A percentile compares a stretch with the other conserved stretches of the same genome.
Evolutionary conservation across 2,888 invertebrate species (phyloP).

Genomic region (Athalia circularis): DNA sequence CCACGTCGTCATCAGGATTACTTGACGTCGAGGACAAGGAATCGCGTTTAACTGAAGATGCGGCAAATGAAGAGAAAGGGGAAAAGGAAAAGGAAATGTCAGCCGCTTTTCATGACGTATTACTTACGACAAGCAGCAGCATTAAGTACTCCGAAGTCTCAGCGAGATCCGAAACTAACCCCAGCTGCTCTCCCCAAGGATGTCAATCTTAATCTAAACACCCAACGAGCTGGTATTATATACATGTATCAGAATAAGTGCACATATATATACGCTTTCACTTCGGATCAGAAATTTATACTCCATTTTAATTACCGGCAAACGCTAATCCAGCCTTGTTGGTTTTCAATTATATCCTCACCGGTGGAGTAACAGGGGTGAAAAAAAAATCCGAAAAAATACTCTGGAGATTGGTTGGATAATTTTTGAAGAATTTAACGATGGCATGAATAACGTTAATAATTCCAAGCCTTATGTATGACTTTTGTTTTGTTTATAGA

Average conservation of each 20-base stretch:
- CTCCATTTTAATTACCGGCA: constrained; percentile 9
- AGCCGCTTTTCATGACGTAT: constrained; percentile 31
- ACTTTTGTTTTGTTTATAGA: too few species aligned
- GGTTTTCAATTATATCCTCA: constrained; percentile 11
- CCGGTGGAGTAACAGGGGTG: neutral
- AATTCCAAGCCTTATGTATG: too few species aligned
- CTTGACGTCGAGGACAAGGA: neutral
- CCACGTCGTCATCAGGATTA: constrained; percentile 10
- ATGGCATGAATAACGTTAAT: too few species aligned
- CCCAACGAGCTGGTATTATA: neutral
- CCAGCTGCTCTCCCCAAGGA: neutral
- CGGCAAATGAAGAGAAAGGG: neutral
- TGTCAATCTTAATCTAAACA: constrained; percentile 35
- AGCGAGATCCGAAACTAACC: constrained; percentile 23
- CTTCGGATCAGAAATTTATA: neutral
- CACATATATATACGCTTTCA: neutral
- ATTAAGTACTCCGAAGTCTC: constrained; percentile 35
- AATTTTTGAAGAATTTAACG: neutral
- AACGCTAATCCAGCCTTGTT: constrained; percentile 30
- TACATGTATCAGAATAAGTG: neutral
- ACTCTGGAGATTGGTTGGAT: constrained; percentile 5
- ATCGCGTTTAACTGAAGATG: neutral
- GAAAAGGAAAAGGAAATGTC: constrained; percentile 18
- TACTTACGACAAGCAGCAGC: constrained; percentile 27
- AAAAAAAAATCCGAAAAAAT: neutral